A percentile compares a stretch with the other conserved stretches of the same genome.
Conservation (phyloP, 2,888 invertebrate species). For the Agonopterix arenella region DNA sequence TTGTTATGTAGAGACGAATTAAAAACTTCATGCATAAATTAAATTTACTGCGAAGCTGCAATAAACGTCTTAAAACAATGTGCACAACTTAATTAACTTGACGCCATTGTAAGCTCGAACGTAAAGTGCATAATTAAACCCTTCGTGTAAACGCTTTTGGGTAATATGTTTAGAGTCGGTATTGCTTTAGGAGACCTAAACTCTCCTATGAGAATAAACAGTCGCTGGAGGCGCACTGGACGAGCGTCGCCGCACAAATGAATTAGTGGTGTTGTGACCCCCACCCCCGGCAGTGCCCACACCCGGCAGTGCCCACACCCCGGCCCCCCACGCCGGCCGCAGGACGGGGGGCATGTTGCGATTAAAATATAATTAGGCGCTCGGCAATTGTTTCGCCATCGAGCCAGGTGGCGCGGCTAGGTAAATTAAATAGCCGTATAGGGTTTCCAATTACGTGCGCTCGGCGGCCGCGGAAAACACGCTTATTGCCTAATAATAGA, state of each 20-base stretch:
- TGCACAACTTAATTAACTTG: constrained; percentile 69
- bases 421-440: constrained; percentile 72
- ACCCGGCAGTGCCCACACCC: constrained; percentile 22
- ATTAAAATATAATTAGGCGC: constrained; percentile 76
- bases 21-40: constrained; percentile 61
- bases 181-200: constrained; percentile 72
- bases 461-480: constrained; percentile 49
- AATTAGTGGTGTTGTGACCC: constrained; percentile 58
- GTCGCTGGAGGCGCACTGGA: constrained; percentile 48
- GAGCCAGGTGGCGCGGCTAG: constrained; percentile 68
- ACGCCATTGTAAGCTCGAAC: constrained; percentile 61
- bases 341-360: constrained; percentile 53
- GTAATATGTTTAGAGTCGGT: constrained; percentile 70
- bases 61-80: constrained; percentile 59
- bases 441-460: constrained; percentile 63
- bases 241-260: constrained; percentile 62
- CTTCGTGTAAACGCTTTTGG: constrained; percentile 67
- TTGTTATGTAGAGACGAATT: constrained; percentile 33
- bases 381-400: constrained; percentile 73
- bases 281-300: constrained; percentile 18
- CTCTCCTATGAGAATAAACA: constrained; percentile 74
- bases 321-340: constrained; percentile 12
- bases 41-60: constrained; percentile 40
- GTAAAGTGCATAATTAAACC: constrained; percentile 70
- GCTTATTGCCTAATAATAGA: constrained; percentile 70